These are phyloP conservation scores for Phyllotreta striolata DNA, from an alignment of 2,888 invertebrate species.

Conservation along the genomic window DNA sequence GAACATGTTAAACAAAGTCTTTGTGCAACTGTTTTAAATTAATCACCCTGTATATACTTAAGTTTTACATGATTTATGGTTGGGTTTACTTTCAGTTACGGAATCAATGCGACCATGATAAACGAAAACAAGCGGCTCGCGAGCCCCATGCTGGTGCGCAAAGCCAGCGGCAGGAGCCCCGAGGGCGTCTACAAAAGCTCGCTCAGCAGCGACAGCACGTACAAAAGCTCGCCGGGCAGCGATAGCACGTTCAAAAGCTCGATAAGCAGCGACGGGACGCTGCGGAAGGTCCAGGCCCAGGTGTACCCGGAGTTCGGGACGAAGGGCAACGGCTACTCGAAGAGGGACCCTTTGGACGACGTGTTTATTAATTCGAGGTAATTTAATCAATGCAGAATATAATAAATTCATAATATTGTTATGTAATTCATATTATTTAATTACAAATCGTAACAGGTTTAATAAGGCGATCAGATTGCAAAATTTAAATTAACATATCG, in stretches of 20 bases:
- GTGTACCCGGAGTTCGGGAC: slow-evolving; percentile 54
- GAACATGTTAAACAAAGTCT: no score
- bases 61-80: no score
- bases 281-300: slow-evolving; percentile 60
- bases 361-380: slow-evolving; percentile 52
- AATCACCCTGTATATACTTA: no score
- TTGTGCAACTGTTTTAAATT: no score
- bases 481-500: no score
- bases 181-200: slow-evolving; percentile 9
- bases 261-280: slow-evolving; percentile 53
- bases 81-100: slow-evolving; percentile 73
- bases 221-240: slow-evolving; percentile 23
- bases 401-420: no score
- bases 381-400: not conserved
- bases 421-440: no score
- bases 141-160: slow-evolving; percentile 84
- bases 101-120: slow-evolving; percentile 64
- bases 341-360: slow-evolving; percentile 59
- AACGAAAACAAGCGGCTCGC: slow-evolving; percentile 69
- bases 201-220: slow-evolving; percentile 41
- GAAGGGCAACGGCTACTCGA: slow-evolving; percentile 35
- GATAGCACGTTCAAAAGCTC: slow-evolving; percentile 26
- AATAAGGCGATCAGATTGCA: no score
- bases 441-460: no score
- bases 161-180: slow-evolving; percentile 64